These are phyloP conservation scores for Cancer borealis DNA, from an alignment of 2,888 invertebrate species.

Conservation along the genomic window DNA sequence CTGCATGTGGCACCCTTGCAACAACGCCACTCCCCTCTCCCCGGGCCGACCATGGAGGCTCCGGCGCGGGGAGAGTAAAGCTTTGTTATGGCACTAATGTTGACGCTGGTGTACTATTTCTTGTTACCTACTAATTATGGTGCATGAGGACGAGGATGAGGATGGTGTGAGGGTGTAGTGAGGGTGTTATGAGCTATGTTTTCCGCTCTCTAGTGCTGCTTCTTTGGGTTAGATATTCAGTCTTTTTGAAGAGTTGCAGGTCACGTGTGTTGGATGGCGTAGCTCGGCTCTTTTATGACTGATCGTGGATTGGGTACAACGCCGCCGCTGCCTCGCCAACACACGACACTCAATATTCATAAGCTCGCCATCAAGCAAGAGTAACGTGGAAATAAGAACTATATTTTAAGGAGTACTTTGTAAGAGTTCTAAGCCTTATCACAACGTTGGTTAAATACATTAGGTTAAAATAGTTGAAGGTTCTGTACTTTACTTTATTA, in stretches of 20 bases:
- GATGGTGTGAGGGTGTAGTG: not conserved
- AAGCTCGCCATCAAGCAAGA: not conserved
- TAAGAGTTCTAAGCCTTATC: not conserved
- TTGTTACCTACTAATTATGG: not conserved
- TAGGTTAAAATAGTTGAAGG: not conserved
- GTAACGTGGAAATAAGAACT: not conserved
- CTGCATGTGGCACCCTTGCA: conserved; percentile 43
- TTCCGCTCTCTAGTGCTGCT: not conserved
- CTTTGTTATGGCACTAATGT: conserved; percentile 2
- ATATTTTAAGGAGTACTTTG: not conserved
- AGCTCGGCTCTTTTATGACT: conserved; percentile 10
- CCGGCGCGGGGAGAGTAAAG: not conserved
- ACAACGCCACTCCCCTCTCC: conserved; percentile 5
- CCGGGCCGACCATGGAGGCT: not conserved
- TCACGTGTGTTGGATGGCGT: conserved; percentile 16
- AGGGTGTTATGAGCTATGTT: not conserved
- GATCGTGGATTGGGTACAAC: conserved; percentile 14
- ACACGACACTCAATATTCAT: not conserved
- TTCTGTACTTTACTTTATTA: not conserved
- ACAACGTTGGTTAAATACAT: not conserved
- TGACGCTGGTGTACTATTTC: not conserved
- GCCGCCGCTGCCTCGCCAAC: not conserved
- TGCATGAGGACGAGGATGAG: not conserved
- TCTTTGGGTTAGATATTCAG: not conserved
- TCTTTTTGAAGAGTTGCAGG: not conserved